Conservation (phyloP, 1,140 invertebrate species). For the Diachasmimorpha longicaudata region DNA sequence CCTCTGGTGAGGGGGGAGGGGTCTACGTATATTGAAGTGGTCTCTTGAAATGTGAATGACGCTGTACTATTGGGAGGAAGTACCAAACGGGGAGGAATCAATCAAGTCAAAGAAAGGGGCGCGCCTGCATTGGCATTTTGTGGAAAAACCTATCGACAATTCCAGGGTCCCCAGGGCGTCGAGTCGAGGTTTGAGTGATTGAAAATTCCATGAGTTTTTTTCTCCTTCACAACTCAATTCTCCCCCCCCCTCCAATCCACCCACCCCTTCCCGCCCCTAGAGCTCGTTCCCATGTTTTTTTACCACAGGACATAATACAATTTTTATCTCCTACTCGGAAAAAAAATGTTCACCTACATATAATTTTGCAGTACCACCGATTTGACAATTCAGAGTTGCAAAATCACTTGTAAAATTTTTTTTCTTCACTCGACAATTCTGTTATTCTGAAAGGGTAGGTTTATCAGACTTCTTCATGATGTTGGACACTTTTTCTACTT, state of each 20-base stretch:
- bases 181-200: conserved; percentile 19
- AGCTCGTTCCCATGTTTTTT: not conserved
- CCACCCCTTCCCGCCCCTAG: too few species aligned
- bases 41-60: conserved; percentile 4
- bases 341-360: not conserved
- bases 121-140: conserved; percentile 8
- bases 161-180: not conserved
- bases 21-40: not conserved
- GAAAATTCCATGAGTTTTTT: conserved; percentile 17
- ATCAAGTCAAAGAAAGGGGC: conserved; percentile 17
- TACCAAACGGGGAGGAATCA: not conserved
- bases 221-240: not conserved
- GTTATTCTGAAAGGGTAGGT: conserved; percentile 9
- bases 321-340: not conserved
- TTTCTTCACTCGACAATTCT: not conserved
- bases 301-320: not conserved
- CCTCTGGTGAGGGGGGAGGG: not conserved
- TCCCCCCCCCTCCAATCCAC: not conserved
- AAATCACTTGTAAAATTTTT: not conserved
- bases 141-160: conserved; percentile 12
- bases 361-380: not conserved
- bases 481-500: conserved; percentile 15
- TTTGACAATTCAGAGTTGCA: not conserved
- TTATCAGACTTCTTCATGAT: not conserved
- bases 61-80: not conserved